phyloP scores from a whole-genome alignment of 2,797 vertebrate genomes.

The Karalla daura region DNA sequence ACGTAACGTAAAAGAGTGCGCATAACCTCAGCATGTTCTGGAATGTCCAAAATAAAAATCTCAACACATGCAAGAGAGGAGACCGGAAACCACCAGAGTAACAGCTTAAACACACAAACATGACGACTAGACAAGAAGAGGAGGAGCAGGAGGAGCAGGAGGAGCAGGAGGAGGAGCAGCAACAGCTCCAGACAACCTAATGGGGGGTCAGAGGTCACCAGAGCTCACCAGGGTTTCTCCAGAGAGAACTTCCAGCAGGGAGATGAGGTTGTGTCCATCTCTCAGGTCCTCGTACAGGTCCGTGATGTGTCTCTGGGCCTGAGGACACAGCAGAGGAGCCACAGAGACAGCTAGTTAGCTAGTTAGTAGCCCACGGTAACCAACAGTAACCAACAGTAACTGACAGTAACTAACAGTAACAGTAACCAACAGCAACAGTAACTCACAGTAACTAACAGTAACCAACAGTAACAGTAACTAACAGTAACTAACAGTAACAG shows the following conservation, averaged over 20 bases:
- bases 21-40: slow-evolving; percentile 52
- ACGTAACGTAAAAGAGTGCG: slow-evolving; percentile 43
- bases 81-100: slow-evolving; percentile 6
- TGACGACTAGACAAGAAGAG: slow-evolving; percentile 5
- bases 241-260: slow-evolving; percentile 94
- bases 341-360: neutral
- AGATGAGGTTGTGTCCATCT: slow-evolving; percentile 97
- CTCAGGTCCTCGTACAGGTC: slow-evolving; percentile 96
- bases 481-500: too few species aligned
- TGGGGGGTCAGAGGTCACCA: slow-evolving; percentile 20
- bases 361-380: too few species aligned
- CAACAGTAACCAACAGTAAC: too few species aligned
- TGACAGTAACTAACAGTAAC: too few species aligned
- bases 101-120: slow-evolving; percentile 13
- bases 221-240: slow-evolving; percentile 93
- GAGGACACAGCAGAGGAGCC: neutral
- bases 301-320: slow-evolving; percentile 94
- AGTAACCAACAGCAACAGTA: too few species aligned
- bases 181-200: slow-evolving; percentile 36
- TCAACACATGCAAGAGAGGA: slow-evolving; percentile 62
- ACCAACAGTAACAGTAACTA: too few species aligned
- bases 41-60: slow-evolving; percentile 35
- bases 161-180: slow-evolving; percentile 1
- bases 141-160: neutral
- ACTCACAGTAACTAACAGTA: too few species aligned